Conservation (phyloP, 2,113 vertebrate species). For the Antechinus stuartii region DNA sequence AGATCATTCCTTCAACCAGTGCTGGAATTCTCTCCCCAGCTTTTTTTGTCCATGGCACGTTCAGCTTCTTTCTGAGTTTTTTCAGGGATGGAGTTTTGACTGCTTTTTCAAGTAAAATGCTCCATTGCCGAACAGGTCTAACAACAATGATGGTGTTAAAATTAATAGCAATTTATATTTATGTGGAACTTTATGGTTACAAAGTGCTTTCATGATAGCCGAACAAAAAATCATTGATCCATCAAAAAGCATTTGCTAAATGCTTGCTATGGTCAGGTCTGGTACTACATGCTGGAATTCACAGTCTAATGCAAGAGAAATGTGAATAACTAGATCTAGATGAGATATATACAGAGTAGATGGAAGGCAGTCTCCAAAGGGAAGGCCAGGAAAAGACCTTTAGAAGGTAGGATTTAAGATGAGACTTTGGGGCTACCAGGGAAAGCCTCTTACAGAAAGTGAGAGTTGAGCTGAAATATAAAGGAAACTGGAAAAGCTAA, state of each 20-base stretch:
- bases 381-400: neutral
- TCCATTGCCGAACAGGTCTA: neutral
- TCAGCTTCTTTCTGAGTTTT: neutral
- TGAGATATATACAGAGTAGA: neutral
- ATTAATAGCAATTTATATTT: neutral
- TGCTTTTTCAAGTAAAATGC: neutral
- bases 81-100: neutral
- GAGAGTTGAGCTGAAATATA: neutral
- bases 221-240: neutral
- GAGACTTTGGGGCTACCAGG: neutral
- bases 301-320: neutral
- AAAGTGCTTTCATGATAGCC: neutral
- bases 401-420: neutral
- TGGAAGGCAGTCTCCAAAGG: neutral
- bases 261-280: neutral
- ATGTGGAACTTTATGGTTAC: neutral
- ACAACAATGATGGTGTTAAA: neutral
- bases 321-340: neutral
- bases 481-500: neutral
- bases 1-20: neutral
- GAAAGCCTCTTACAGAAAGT: neutral
- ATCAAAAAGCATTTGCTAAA: neutral
- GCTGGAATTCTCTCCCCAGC: neutral
- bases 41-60: neutral
- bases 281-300: neutral